phyloP scores from a whole-genome alignment of 2,113 vertebrate genomes.

The Peromyscus californicus region DNA sequence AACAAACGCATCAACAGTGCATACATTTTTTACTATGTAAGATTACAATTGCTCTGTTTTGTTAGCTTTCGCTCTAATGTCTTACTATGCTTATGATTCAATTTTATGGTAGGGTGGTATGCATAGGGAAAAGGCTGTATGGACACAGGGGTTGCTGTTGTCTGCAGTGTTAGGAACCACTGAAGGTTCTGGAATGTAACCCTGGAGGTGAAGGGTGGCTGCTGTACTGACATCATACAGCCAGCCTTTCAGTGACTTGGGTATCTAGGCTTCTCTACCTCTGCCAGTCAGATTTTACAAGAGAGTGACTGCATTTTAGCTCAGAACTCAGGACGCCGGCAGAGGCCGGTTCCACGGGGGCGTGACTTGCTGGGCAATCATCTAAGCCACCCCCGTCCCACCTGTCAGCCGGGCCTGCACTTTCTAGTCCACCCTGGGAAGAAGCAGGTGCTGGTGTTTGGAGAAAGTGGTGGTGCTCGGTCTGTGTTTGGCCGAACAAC shows the following conservation, averaged over 20 bases:
- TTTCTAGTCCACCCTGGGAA: background rate
- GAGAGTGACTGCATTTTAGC: too few species aligned
- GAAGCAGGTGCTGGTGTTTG: background rate
- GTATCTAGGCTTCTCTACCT: background rate
- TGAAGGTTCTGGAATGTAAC: background rate
- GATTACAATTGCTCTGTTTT: background rate
- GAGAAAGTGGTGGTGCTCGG: background rate
- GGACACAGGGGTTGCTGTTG: rapidly evolving
- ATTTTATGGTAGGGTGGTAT: background rate
- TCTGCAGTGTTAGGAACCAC: too few species aligned
- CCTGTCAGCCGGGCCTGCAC: background rate
- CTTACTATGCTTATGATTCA: background rate
- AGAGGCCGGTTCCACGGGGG: rapidly evolving
- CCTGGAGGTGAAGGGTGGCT: background rate
- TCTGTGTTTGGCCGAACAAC: background rate
- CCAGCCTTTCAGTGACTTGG: background rate
- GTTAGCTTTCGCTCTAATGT: background rate
- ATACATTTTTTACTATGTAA: background rate
- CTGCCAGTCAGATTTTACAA: background rate
- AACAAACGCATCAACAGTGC: too few species aligned
- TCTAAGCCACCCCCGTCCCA: background rate
- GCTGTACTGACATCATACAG: background rate
- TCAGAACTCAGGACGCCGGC: background rate
- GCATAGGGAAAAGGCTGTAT: background rate
- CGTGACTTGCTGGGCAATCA: background rate